These are phyloP conservation scores for Ectemnius cavifrons DNA, from an alignment of 2,888 invertebrate species.

Conservation along the genomic window DNA sequence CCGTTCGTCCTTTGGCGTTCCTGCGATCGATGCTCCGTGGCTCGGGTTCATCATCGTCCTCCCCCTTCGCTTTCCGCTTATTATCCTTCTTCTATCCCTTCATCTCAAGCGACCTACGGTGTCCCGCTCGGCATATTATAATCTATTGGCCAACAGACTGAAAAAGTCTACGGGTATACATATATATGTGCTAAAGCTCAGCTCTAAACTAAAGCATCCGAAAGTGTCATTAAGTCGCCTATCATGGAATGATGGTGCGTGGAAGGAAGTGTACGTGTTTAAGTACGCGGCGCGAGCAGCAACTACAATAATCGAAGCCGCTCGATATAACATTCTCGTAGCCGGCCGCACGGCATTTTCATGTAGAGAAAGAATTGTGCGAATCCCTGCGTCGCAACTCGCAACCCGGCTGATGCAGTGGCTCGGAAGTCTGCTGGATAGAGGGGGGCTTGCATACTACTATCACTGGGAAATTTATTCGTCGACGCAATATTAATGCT, in stretches of 20 bases:
- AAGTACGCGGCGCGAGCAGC: no score
- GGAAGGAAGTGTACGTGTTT: constrained; percentile 33
- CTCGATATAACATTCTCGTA: no score
- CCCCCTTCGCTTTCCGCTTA: constrained; percentile 50
- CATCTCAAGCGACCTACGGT: constrained; percentile 33
- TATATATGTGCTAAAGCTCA: constrained; percentile 24
- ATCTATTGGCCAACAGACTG: constrained; percentile 49
- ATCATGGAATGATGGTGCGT: background rate
- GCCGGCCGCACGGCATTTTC: no score
- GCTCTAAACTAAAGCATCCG: no score
- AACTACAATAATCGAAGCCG: no score
- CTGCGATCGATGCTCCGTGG: constrained; percentile 26
- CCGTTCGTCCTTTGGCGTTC: constrained; percentile 47
- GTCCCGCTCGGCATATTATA: constrained; percentile 36
- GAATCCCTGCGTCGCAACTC: no score
- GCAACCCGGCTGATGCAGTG: background rate
- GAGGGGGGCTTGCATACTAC: background rate
- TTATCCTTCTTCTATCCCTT: constrained; percentile 52
- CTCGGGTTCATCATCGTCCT: constrained; percentile 49
- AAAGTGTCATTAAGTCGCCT: no score
- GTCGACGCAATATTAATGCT: constrained; percentile 31
- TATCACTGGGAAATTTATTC: constrained; percentile 14
- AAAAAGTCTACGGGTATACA: constrained; percentile 38
- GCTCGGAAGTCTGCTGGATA: no score
- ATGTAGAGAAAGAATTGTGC: no score